Evolutionary conservation across 2,797 vertebrate species (phyloP).

Genomic region (Onychomys torridus): DNA sequence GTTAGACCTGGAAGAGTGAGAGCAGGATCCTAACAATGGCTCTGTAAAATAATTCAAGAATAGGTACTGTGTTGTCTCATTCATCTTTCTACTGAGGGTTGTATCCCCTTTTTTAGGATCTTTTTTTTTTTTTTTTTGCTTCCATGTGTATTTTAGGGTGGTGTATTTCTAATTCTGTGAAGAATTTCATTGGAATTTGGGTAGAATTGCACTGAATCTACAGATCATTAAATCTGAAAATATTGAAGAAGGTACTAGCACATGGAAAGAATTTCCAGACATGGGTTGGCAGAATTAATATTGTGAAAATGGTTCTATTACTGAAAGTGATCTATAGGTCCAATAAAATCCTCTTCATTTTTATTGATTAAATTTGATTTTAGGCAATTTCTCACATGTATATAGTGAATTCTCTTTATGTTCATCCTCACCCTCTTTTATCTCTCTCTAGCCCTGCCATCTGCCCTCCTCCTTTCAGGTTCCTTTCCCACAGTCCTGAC

Average conservation of each 20-base stretch:
- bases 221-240: neutral
- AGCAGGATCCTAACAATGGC: too few relatives aligned
- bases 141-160: neutral
- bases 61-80: neutral
- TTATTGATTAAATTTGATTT: neutral
- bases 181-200: neutral
- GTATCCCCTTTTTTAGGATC: neutral
- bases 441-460: neutral
- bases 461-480: neutral
- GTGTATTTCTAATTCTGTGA: neutral
- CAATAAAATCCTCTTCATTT: neutral
- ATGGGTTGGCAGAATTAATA: neutral
- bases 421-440: neutral
- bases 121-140: neutral
- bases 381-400: neutral
- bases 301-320: neutral
- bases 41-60: neutral
- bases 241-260: neutral
- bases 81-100: neutral
- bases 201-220: neutral
- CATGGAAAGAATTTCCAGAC: neutral
- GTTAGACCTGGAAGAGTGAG: too few relatives aligned
- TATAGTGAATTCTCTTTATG: neutral
- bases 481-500: neutral
- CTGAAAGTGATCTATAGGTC: neutral